Evolutionary conservation across 2,113 vertebrate species (phyloP).

Genomic region (Urocolius indicus): DNA sequence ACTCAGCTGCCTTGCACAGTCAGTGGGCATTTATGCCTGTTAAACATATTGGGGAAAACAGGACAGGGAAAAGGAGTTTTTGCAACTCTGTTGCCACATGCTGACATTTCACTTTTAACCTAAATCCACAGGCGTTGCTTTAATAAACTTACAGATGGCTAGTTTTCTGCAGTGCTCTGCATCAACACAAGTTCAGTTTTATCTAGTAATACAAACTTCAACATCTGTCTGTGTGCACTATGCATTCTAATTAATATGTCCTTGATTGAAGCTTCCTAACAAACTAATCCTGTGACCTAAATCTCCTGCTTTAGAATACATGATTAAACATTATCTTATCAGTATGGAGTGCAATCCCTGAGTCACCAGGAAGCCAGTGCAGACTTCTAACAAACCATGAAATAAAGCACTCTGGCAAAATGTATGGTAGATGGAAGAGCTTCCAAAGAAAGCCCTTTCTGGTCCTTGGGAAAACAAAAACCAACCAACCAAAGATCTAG

Average conservation of each 20-base stretch:
- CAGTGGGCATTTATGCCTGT: fast-evolving
- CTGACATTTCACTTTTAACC: not conserved
- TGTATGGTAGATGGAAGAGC: not conserved
- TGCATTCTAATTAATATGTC: slow-evolving; percentile 31
- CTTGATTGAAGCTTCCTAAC: slow-evolving; percentile 58
- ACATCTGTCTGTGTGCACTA: slow-evolving; percentile 2
- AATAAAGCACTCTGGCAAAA: not conserved
- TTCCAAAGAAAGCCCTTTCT: not conserved
- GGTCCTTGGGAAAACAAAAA: not conserved
- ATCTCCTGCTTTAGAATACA: slow-evolving; percentile 45
- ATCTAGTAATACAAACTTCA: not conserved
- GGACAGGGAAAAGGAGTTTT: not conserved
- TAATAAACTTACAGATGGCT: not conserved
- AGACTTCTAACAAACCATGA: not conserved
- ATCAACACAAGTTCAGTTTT: not conserved
- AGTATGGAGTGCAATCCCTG: not conserved
- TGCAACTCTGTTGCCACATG: not conserved
- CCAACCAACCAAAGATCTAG: not conserved
- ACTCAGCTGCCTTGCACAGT: not conserved
- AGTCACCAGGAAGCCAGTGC: not conserved
- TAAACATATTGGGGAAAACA: not conserved
- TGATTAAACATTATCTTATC: slow-evolving; percentile 62
- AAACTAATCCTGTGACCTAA: slow-evolving; percentile 66
- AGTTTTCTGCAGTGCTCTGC: not conserved
- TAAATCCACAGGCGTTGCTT: not conserved